Conservation (phyloP, 2,113 vertebrate species). For the Speoplatyrhinus poulsoni region DNA sequence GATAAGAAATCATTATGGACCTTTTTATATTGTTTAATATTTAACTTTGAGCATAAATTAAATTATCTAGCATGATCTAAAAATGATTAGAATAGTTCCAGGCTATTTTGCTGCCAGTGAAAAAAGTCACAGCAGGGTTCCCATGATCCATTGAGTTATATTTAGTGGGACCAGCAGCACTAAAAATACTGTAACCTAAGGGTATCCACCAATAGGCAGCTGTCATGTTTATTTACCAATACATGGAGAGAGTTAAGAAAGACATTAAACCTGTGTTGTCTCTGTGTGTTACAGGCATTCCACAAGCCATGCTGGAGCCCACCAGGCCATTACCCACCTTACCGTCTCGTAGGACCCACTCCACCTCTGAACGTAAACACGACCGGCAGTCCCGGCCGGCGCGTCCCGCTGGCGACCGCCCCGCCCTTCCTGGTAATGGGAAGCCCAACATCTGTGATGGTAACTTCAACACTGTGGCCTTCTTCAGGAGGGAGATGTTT, state of each 20-base stretch:
- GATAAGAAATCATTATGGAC: too few species aligned
- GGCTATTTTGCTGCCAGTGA: neutral
- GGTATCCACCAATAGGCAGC: neutral
- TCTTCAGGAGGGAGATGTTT: slow-evolving; percentile 98
- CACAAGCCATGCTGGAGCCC: slow-evolving; percentile 91
- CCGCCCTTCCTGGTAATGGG: slow-evolving; percentile 82
- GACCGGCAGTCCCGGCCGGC: slow-evolving; percentile 87
- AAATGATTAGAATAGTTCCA: too few species aligned
- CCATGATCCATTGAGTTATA: neutral
- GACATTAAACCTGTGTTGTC: neutral
- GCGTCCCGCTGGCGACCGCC: slow-evolving; percentile 85
- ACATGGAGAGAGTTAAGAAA: neutral
- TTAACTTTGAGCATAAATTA: too few species aligned
- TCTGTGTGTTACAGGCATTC: slow-evolving; percentile 81
- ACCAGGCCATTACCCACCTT: slow-evolving; percentile 92
- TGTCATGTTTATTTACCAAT: neutral
- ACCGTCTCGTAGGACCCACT: slow-evolving; percentile 86
- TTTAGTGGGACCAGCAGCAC: neutral
- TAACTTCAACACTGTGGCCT: slow-evolving; percentile 96
- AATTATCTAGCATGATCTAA: too few species aligned
- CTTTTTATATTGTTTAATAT: too few species aligned
- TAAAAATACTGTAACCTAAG: neutral
- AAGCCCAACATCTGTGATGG: slow-evolving; percentile 98
- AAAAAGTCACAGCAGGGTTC: neutral
- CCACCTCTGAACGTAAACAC: slow-evolving; percentile 88